Evolutionary conservation across 2,888 invertebrate species (phyloP).

Genomic region (Alsophila aescularia): DNA sequence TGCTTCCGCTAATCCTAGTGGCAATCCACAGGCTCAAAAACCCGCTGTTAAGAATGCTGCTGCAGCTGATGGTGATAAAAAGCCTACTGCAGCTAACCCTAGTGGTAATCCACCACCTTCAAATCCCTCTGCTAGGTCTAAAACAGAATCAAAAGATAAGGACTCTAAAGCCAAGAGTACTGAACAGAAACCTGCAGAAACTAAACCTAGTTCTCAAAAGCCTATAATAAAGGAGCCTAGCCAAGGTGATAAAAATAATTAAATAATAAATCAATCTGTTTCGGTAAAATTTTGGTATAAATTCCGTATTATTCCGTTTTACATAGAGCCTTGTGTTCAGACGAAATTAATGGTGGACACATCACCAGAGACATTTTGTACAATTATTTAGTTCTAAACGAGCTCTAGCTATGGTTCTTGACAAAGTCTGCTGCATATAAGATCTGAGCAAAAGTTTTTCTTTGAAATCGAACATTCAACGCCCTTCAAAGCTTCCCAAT

Average conservation of each 20-base stretch:
- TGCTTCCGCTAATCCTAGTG: not conserved
- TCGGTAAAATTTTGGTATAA: too few relatives aligned
- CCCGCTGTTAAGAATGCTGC: not conserved
- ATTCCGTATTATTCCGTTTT: too few relatives aligned
- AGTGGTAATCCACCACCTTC: not conserved
- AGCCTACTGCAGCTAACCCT: not conserved
- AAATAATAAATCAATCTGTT: too few relatives aligned
- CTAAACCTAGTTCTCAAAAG: not conserved
- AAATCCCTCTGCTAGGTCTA: slow-evolving; percentile 10
- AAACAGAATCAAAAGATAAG: not conserved
- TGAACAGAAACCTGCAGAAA: not conserved
- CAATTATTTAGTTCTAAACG: too few relatives aligned
- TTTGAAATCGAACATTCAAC: slow-evolving; percentile 21
- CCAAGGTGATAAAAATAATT: too few relatives aligned
- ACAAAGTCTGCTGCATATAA: too few relatives aligned
- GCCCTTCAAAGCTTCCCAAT: slow-evolving; percentile 23
- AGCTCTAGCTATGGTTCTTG: too few relatives aligned
- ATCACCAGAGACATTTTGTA: too few relatives aligned
- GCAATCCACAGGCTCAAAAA: not conserved
- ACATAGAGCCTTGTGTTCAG: too few relatives aligned
- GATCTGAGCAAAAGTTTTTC: slow-evolving; percentile 4
- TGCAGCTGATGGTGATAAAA: not conserved
- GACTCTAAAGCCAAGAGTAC: not conserved
- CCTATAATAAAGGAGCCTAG: too few relatives aligned
- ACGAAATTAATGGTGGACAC: too few relatives aligned